Evolutionary conservation across 2,888 invertebrate species (phyloP).

Genomic region (Subacronicta megacephala): DNA sequence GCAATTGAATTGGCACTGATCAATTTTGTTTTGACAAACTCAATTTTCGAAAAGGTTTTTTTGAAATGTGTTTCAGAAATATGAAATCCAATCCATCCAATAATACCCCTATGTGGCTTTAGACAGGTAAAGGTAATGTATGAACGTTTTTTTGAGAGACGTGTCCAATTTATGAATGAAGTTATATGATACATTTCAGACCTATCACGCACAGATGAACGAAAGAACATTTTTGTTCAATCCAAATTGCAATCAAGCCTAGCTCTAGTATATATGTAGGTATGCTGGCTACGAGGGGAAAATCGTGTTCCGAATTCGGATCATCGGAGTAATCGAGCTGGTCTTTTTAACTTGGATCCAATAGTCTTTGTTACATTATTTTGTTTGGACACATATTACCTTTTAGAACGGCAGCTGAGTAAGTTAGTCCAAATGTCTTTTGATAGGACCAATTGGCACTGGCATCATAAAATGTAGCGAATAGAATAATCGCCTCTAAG

Average conservation of each 20-base stretch:
- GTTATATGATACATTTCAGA: background rate
- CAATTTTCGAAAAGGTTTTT: slow-evolving; percentile 25
- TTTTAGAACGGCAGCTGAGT: slow-evolving; percentile 25
- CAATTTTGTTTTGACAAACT: slow-evolving; percentile 37
- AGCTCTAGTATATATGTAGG: slow-evolving; percentile 20
- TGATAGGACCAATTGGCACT: slow-evolving; percentile 25
- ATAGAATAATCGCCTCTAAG: slow-evolving; percentile 37
- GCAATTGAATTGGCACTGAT: slow-evolving; percentile 52
- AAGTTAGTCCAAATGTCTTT: slow-evolving; percentile 24
- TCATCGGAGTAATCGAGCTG: slow-evolving; percentile 43
- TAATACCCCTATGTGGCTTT: slow-evolving; percentile 4
- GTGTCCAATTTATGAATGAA: slow-evolving; percentile 4
- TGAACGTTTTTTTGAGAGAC: background rate
- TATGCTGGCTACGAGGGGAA: slow-evolving; percentile 36
- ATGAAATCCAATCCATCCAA: slow-evolving; percentile 30
- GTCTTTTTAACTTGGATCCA: slow-evolving; percentile 43
- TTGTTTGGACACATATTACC: slow-evolving; percentile 26
- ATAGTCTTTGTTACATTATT: slow-evolving; percentile 40
- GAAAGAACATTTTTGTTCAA: slow-evolving; percentile 27
- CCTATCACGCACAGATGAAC: slow-evolving; percentile 12
- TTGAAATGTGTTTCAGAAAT: slow-evolving; percentile 25
- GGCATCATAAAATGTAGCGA: slow-evolving; percentile 26
- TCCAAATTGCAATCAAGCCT: slow-evolving; percentile 44
- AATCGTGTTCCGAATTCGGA: slow-evolving; percentile 53
- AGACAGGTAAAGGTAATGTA: no score